Conservation (phyloP, 2,797 vertebrate species). For the Otolemur crassicaudatus region DNA sequence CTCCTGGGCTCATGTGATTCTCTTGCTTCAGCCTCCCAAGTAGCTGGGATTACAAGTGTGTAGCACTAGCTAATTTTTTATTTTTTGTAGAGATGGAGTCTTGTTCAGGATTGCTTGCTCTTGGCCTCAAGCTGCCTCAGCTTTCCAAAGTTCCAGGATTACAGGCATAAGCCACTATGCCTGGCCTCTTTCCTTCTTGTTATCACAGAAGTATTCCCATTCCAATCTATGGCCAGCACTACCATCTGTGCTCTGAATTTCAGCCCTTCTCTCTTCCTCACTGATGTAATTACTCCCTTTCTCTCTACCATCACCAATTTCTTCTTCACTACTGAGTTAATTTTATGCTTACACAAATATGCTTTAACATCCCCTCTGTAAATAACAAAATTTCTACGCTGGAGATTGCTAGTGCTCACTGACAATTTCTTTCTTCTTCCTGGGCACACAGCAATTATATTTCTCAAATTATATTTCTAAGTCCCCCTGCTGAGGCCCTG, state of each 20-base stretch:
- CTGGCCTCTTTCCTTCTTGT: background rate
- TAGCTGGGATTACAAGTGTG: background rate
- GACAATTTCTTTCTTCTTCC: constrained; percentile 12
- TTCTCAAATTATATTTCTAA: constrained; percentile 53
- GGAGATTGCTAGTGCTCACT: background rate
- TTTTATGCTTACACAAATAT: background rate
- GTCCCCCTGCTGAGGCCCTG: background rate
- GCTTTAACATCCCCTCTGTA: background rate
- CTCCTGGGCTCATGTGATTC: background rate
- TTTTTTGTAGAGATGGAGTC: background rate
- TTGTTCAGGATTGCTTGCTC: background rate
- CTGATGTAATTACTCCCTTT: background rate
- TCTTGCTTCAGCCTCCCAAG: background rate
- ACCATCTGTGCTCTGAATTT: background rate
- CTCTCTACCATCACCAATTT: background rate
- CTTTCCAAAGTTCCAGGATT: too few species aligned
- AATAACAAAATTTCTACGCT: background rate
- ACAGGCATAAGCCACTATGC: too few species aligned
- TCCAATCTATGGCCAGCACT: background rate
- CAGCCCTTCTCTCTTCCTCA: background rate
- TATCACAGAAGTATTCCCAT: background rate
- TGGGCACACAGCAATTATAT: background rate
- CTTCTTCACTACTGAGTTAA: background rate
- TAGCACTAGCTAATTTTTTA: background rate
- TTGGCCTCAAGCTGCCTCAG: background rate